Conservation (phyloP, 1,140 invertebrate species). For the Arion vulgaris region DNA sequence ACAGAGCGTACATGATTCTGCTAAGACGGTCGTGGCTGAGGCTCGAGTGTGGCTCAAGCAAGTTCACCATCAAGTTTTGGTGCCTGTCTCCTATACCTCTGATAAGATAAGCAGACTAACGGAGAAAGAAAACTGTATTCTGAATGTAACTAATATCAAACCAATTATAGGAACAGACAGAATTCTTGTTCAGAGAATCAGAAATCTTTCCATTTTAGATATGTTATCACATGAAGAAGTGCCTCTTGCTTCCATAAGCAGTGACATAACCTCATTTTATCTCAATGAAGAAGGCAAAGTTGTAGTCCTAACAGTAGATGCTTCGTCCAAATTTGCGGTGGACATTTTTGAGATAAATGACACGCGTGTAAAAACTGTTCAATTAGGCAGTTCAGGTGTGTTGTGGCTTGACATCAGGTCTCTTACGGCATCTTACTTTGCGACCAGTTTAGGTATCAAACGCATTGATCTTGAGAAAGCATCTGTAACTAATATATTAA, state of each 20-base stretch:
- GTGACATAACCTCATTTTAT: not conserved
- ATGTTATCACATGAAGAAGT: conserved; percentile 15
- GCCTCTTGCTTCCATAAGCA: not conserved
- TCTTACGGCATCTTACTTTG: conserved; percentile 32
- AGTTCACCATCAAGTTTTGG: conserved; percentile 42
- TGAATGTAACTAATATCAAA: not conserved
- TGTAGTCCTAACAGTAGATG: conserved; percentile 13
- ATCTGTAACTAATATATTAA: conserved; percentile 4
- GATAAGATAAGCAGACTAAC: conserved; percentile 29
- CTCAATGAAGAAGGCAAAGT: conserved; percentile 21
- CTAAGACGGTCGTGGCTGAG: conserved; percentile 35
- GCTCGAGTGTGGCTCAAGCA: conserved; percentile 45
- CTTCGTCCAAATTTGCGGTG: conserved; percentile 18
- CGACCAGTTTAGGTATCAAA: conserved; percentile 13
- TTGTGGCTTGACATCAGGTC: conserved; percentile 35
- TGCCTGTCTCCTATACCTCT: conserved; percentile 36
- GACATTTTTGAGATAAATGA: conserved; percentile 39
- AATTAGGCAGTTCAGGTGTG: conserved; percentile 10
- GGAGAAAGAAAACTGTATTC: conserved; percentile 15
- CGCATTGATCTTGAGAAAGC: conserved; percentile 30
- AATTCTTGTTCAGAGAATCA: conserved; percentile 13
- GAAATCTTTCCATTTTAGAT: not conserved
- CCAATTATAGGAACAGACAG: not conserved
- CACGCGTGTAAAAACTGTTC: conserved; percentile 21
- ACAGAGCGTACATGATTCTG: not conserved